These are phyloP conservation scores for Psix sp. DNA, from an alignment of 1,140 invertebrate genomes.

Conservation along the genomic window DNA sequence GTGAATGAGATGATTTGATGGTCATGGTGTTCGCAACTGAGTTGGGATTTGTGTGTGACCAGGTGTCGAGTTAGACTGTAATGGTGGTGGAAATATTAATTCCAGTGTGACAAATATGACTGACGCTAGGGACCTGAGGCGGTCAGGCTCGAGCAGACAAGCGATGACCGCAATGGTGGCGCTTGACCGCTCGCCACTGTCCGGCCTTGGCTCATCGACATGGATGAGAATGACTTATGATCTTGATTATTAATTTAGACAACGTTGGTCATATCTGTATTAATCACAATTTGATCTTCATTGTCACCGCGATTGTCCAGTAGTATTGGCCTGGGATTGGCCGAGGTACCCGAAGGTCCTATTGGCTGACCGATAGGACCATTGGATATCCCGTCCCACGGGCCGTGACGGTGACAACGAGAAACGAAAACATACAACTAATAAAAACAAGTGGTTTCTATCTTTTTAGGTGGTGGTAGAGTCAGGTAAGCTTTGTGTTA, in stretches of 20 bases:
- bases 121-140: conserved; percentile 34
- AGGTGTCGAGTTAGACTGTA: conserved; percentile 52
- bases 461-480: conserved; percentile 63
- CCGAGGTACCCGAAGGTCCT: not conserved
- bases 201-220: too few relatives aligned
- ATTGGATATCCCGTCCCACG: not conserved
- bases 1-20: conserved; percentile 19
- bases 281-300: conserved; percentile 43
- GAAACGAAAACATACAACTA: conserved; percentile 45
- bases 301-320: conserved; percentile 49
- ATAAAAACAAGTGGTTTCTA: conserved; percentile 50
- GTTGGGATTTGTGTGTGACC: too few relatives aligned
- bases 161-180: too few relatives aligned
- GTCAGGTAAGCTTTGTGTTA: conserved; percentile 81
- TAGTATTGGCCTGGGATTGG: conserved; percentile 8
- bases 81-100: conserved; percentile 38
- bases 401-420: conserved; percentile 33
- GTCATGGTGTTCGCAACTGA: conserved; percentile 24
- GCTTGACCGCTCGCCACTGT: conserved; percentile 3
- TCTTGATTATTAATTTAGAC: conserved; percentile 41
- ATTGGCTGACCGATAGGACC: not conserved
- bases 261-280: conserved; percentile 54
- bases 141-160: too few relatives aligned
- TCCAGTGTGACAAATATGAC: conserved; percentile 46
- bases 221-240: conserved; percentile 5